Evolutionary conservation across 2,797 vertebrate genomes (phyloP), one percentile per base, ranked within the genome.

Genomic region (Sebastes matsubarae): DNA sequence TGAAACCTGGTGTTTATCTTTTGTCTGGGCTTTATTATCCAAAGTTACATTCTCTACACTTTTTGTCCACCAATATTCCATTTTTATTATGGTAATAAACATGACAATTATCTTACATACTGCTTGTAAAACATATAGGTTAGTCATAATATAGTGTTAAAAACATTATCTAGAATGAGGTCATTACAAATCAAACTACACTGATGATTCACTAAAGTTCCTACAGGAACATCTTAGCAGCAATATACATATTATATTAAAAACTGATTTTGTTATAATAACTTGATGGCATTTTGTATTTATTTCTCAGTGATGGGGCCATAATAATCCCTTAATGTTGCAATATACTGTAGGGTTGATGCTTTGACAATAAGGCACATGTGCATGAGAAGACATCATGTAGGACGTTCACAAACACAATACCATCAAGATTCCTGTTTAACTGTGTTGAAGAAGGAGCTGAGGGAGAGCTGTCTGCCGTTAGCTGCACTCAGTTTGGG

Each of bases 401-500:
- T 5, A 4, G 2, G 24, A 38, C 22, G 10, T 4, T 57, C 1
- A 36, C 34, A 55, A 42, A 13, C 4, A 24, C 8, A 12, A 20
- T 12, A 20, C 6, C 3, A 22, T 81, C 80, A 88, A 13, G 66
- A n/a, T 68, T 93, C 88, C 54, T 92, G 78, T 82, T 94, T 95
- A 4, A 93, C 64, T 0, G 85, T 79, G 69, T 85, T 93, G 57
- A 96, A 94, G 86, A 91, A 96, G 71, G 79, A 80, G 73, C 60
- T 93, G 75, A 96, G 90, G 0, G 84, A 90, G 11, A 93, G 93
- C 84, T 95, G 95, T 34, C 71, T 91, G 63, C 69, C 12, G 14
- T 61, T 75, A 3, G 63, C 73, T 42, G 79, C 58, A 36, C 68
- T 46, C 8, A 29, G 0, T 83, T 71, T 90, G 14, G 36, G 1